These are phyloP conservation scores for Spermophilus dauricus DNA, from an alignment of 2,113 vertebrate species.

Conservation along the genomic window DNA sequence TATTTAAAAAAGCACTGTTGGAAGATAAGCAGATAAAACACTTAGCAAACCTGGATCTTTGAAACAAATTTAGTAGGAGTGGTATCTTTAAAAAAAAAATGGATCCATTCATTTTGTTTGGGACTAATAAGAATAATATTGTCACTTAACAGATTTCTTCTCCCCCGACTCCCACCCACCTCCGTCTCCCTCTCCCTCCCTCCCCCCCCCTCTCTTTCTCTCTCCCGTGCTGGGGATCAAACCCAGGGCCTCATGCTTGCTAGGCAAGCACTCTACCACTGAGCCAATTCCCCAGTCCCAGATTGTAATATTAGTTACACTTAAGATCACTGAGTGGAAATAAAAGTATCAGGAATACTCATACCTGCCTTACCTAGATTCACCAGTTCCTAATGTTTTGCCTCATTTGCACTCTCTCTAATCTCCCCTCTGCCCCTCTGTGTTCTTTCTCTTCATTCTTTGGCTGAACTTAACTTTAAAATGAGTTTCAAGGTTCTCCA, in stretches of 20 bases:
- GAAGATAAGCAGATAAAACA: not conserved
- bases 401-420: too few species aligned
- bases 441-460: not conserved
- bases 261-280: too few species aligned
- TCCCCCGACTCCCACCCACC: rapidly evolving
- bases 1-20: not conserved
- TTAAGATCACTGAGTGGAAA: not conserved
- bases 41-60: not conserved
- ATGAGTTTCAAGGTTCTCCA: not conserved
- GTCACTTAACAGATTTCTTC: not conserved
- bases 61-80: not conserved
- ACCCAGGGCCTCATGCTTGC: too few species aligned
- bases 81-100: not conserved
- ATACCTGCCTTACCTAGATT: not conserved
- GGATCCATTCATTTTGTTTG: not conserved
- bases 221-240: too few species aligned
- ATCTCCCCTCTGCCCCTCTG: not conserved
- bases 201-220: too few species aligned
- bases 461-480: not conserved
- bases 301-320: not conserved
- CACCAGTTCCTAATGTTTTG: not conserved
- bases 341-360: not conserved
- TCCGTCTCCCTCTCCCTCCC: too few species aligned
- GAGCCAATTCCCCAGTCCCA: too few species aligned
- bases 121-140: not conserved